Percentiles rank a stretch among this genome's conserved stretches.
phyloP scores from a whole-genome alignment of 2,888 invertebrate genomes.

The Cryptops parisi region DNA sequence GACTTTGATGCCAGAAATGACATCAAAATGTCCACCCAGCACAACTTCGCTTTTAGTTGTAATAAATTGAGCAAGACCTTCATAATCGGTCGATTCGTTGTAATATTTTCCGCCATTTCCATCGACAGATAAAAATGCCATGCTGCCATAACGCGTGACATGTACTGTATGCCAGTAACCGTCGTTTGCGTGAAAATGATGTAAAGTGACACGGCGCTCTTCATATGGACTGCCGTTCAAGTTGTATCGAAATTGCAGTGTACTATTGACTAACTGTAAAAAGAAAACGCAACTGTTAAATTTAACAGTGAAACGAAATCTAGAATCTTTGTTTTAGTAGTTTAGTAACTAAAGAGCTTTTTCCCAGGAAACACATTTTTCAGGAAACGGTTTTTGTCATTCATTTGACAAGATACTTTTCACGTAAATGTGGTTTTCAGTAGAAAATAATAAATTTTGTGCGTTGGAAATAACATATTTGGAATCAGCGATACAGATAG shows the following conservation, averaged over 20 bases:
- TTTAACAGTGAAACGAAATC: background rate
- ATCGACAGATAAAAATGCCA: constrained; percentile 32
- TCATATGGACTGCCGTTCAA: constrained; percentile 23
- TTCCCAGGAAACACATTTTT: too few species aligned
- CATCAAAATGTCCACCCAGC: constrained; percentile 21
- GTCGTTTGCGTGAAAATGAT: constrained; percentile 25
- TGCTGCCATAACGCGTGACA: constrained; percentile 26
- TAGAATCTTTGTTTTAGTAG: too few species aligned
- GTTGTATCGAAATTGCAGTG: constrained; percentile 30
- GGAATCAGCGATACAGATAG: too few species aligned
- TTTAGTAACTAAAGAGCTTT: too few species aligned
- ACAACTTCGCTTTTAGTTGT: constrained; percentile 21
- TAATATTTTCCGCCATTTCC: constrained; percentile 31
- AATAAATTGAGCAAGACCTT: constrained; percentile 19
- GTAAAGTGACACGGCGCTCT: constrained; percentile 19
- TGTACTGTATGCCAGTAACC: constrained; percentile 34
- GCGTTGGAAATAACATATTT: too few species aligned
- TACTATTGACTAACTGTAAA: background rate
- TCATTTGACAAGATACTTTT: too few species aligned
- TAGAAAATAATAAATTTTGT: too few species aligned
- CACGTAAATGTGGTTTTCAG: too few species aligned
- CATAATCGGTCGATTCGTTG: constrained; percentile 20
- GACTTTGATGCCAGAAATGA: background rate
- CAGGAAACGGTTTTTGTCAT: too few species aligned
- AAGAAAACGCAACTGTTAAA: background rate